phyloP scores from a whole-genome alignment of 2,113 vertebrate species.

The Sus scrofa region DNA sequence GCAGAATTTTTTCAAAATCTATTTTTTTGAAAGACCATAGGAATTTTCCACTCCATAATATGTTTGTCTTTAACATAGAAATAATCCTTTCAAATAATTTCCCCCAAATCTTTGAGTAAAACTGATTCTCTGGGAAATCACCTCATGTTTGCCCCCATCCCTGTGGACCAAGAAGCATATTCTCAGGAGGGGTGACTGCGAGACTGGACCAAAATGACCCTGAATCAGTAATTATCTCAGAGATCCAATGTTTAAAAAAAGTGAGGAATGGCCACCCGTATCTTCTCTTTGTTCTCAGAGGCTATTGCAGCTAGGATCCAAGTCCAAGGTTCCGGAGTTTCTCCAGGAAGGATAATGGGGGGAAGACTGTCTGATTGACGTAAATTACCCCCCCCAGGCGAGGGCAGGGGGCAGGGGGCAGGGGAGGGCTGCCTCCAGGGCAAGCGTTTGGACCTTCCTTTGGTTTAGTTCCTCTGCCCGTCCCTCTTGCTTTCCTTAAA shows the following conservation, averaged over 20 bases:
- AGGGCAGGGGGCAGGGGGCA: neutral
- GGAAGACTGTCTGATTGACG: neutral
- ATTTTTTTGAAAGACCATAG: neutral
- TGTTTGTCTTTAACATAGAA: slow-evolving; percentile 11
- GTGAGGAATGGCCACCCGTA: neutral
- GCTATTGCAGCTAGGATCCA: neutral
- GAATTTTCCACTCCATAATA: neutral
- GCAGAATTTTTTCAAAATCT: neutral
- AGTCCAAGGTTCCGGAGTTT: neutral
- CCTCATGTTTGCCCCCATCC: too few relatives aligned
- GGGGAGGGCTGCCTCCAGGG: neutral
- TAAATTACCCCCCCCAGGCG: neutral
- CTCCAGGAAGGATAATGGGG: neutral
- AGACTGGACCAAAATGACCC: neutral
- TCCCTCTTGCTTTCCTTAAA: neutral
- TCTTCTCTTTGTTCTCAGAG: slow-evolving; percentile 17
- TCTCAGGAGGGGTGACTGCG: neutral
- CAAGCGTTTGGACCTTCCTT: neutral
- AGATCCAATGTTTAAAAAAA: neutral
- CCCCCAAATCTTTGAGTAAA: neutral
- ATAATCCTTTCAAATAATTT: neutral
- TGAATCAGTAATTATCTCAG: neutral
- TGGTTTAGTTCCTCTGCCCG: neutral
- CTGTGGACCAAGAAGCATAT: neutral
- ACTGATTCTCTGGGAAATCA: neutral